Evolutionary conservation across 2,888 invertebrate genomes (phyloP), one percentile per base, ranked within the genome.

Genomic region (Lasioglossum malachurum): DNA sequence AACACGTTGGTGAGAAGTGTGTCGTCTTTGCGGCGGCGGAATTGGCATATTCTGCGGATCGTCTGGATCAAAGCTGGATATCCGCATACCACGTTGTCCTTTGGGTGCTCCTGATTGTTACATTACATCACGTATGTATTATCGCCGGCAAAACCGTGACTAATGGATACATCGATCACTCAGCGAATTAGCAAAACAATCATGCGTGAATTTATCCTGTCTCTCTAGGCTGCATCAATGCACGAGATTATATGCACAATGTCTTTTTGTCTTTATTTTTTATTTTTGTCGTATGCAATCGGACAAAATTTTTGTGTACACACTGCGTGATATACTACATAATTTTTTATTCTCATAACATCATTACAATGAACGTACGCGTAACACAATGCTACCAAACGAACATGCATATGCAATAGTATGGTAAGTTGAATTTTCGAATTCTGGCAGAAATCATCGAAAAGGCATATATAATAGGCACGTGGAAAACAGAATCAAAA

Each of bases 51-150:
- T 95, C 89, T 96, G 96, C 16, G 97, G 96, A 94, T 97, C 97
- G 92, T 97, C 97, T 12, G 97, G 97, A 94, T 97, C 97, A 93
- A 96, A 97, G 86, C 96, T 97, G 88, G 97, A 96, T 83, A 97
- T 96, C 89, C 97, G 96, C 94, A 97, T 97, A 83, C 97, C 97
- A 88, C 97, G 96, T 78, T 96, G 96, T 93, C 96, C 96, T 94
- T 97, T 97, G 86, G 96, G 96, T 94, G 97, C 97, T 95, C 95
- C 96, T 94, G 93, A 92, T 92, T 89, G 87, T 92, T 91, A 91
- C 87, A 93, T 89, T 84, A 92, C 88, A 84, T 91, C 86, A 90
- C 78, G 83, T 72, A 69, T 69, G 69, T 69, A 86, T 89, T 89
- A 91, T 86, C 82, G 82, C 80, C 60, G 79, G 72, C 72, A 82